phyloP scores from a whole-genome alignment of 1,140 invertebrate genomes.

The Hylaeus anthracinus region DNA sequence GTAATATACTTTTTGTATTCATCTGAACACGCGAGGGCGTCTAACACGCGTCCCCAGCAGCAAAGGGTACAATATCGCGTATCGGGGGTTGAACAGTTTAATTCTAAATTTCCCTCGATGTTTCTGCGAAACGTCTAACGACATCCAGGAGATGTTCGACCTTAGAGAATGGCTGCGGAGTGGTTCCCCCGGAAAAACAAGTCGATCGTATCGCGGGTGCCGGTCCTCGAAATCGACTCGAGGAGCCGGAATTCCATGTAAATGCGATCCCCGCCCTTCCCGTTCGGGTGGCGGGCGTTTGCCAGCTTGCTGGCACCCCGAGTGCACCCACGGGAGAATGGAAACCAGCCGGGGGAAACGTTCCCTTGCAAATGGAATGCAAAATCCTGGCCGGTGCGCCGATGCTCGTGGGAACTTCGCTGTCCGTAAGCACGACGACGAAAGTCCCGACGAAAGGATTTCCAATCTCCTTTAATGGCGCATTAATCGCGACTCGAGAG shows the following conservation, averaged over 20 bases:
- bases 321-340: conserved; percentile 57
- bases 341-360: conserved; percentile 43
- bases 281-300: conserved; percentile 10
- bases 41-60: too few species aligned
- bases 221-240: conserved; percentile 50
- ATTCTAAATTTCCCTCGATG: too few species aligned
- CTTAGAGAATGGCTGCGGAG: background rate
- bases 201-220: conserved; percentile 41
- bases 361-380: conserved; percentile 64
- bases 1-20: too few species aligned
- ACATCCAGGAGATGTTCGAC: background rate
- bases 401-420: conserved; percentile 52
- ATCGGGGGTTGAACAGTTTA: too few species aligned
- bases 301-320: conserved; percentile 26
- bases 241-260: conserved; percentile 51
- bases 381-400: conserved; percentile 57
- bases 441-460: conserved; percentile 68
- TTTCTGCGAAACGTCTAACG: too few species aligned
- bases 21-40: too few species aligned
- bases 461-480: conserved; percentile 69
- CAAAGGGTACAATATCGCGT: too few species aligned
- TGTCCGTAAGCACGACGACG: conserved; percentile 45
- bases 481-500: conserved; percentile 61
- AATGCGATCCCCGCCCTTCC: conserved; percentile 55
- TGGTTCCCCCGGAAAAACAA: conserved; percentile 46